A percentile compares a stretch with the other conserved stretches of the same genome.
Evolutionary conservation across 2,797 vertebrate species (phyloP).

Genomic region (Poecile montanus): DNA sequence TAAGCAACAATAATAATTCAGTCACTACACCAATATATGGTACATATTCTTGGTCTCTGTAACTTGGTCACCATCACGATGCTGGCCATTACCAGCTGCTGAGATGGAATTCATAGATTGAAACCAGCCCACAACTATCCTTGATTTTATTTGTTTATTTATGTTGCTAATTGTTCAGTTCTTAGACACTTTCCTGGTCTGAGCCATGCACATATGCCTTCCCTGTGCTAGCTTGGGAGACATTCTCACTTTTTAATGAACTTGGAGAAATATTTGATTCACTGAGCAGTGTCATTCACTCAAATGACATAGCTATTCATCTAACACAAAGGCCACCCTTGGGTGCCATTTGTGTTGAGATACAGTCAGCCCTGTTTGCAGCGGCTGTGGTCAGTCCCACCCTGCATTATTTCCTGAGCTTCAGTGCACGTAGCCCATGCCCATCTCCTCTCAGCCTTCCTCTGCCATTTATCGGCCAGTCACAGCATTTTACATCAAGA

Average conservation of each 20-base stretch:
- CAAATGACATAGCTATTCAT: not conserved
- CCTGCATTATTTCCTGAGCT: not conserved
- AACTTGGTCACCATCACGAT: not conserved
- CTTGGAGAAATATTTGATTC: not conserved
- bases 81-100: not conserved
- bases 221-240: not conserved
- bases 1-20: not conserved
- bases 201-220: not conserved
- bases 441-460: not conserved
- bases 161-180: not conserved
- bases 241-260: not conserved
- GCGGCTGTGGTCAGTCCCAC: not conserved
- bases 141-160: not conserved
- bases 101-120: not conserved
- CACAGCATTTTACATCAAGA: not conserved
- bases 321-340: not conserved
- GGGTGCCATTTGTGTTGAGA: not conserved
- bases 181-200: not conserved
- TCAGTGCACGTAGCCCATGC: not conserved
- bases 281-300: not conserved
- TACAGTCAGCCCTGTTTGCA: not conserved
- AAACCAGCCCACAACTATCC: not conserved
- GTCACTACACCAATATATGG: fast-evolving
- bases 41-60: not conserved
- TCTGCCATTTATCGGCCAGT: not conserved